Evolutionary conservation across 1,140 invertebrate species (phyloP).

Genomic region (Harlomillsia oculata): DNA sequence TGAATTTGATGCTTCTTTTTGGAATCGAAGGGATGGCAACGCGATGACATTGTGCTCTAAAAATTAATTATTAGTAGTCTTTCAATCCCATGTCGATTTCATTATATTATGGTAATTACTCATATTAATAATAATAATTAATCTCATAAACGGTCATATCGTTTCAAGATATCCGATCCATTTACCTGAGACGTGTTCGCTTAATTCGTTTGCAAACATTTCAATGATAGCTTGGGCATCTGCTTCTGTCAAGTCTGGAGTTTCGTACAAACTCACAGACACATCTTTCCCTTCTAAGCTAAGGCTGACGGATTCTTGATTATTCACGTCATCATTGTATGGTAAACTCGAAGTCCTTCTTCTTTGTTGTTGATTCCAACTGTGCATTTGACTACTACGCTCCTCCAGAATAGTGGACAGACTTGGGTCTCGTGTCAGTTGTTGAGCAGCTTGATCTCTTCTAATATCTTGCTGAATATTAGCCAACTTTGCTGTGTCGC

Average conservation of each 20-base stretch:
- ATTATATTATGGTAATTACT: neutral
- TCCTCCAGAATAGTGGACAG: constrained; percentile 84
- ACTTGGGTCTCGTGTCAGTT: constrained; percentile 48
- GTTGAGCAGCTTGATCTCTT: neutral
- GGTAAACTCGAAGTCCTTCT: constrained; percentile 60
- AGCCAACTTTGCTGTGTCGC: constrained; percentile 5
- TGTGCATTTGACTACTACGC: constrained; percentile 60
- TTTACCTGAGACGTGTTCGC: constrained; percentile 68
- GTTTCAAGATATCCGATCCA: neutral
- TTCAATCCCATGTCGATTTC: neutral
- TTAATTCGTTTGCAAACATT: constrained; percentile 85
- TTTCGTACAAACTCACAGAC: constrained; percentile 80
- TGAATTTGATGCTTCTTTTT: constrained; percentile 76
- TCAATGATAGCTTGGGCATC: constrained; percentile 82
- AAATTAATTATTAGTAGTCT: constrained; percentile 23
- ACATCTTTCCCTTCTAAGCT: constrained; percentile 82
- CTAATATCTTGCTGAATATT: no score
- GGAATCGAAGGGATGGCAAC: constrained; percentile 74
- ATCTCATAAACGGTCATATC: no score
- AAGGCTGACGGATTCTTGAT: constrained; percentile 76
- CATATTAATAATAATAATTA: no score
- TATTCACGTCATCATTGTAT: constrained; percentile 52
- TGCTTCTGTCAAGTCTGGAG: constrained; percentile 74
- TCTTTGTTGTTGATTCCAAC: constrained; percentile 65
- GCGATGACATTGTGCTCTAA: constrained; percentile 72